phyloP scores from a whole-genome alignment of 1,140 invertebrate genomes.

The Brachionus paranguensis region DNA sequence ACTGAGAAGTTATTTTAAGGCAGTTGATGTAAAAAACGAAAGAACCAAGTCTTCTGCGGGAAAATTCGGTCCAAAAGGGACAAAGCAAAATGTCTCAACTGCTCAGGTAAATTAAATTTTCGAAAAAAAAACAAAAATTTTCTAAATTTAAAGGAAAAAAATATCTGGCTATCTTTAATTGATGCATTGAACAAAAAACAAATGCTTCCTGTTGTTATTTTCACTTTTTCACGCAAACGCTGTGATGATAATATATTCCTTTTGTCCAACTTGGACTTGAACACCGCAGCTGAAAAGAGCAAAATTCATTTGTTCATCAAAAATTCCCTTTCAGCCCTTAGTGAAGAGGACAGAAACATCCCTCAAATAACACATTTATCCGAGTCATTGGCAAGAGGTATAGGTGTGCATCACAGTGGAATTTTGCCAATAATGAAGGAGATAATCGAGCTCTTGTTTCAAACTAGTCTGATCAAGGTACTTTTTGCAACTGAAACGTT shows the following conservation, averaged over 20 bases:
- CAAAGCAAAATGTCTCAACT: slow-evolving; percentile 46
- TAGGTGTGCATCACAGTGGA: slow-evolving; percentile 94
- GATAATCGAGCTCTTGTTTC: slow-evolving; percentile 94
- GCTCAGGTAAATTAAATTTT: slow-evolving; percentile 45
- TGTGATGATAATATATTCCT: slow-evolving; percentile 71
- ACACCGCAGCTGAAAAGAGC: slow-evolving; percentile 72
- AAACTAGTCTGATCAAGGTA: slow-evolving; percentile 79
- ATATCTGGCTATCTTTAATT: slow-evolving; percentile 66
- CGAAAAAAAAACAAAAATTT: background rate
- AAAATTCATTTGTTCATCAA: slow-evolving; percentile 77
- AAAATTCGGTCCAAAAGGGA: slow-evolving; percentile 60
- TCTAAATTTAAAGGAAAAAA: slow-evolving; percentile 65
- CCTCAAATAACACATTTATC: slow-evolving; percentile 76
- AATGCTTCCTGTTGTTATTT: slow-evolving; percentile 82
- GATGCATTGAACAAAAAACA: slow-evolving; percentile 73
- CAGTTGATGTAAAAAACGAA: slow-evolving; percentile 65
- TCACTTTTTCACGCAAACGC: slow-evolving; percentile 82
- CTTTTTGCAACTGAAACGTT: slow-evolving; percentile 39
- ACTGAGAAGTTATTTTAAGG: slow-evolving; percentile 59
- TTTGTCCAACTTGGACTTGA: slow-evolving; percentile 70
- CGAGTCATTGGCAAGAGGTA: slow-evolving; percentile 74
- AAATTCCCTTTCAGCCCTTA: slow-evolving; percentile 72
- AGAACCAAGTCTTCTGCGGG: slow-evolving; percentile 60
- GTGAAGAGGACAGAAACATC: slow-evolving; percentile 73
- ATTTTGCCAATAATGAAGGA: slow-evolving; percentile 94